phyloP scores from a whole-genome alignment of 1,140 invertebrate genomes.

The Orussus abietinus region DNA sequence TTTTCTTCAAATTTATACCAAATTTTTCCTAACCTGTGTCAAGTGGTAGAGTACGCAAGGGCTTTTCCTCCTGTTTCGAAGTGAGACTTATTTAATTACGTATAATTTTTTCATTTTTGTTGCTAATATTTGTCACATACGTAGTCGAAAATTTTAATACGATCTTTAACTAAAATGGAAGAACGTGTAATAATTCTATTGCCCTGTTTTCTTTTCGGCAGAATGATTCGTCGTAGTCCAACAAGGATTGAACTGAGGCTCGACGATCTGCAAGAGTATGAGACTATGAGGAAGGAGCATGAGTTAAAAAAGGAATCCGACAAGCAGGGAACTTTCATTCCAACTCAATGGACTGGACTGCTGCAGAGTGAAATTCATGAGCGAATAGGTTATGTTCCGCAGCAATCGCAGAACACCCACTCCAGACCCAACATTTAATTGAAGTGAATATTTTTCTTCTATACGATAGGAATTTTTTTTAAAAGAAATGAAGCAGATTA shows the following conservation, averaged over 20 bases:
- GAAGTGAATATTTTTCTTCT: conserved; percentile 6
- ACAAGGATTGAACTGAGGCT: conserved; percentile 74
- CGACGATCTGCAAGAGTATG: conserved; percentile 73
- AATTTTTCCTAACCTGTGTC: no score
- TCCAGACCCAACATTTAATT: conserved; percentile 38
- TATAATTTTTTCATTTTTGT: no score
- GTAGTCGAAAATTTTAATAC: no score
- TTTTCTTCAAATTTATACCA: conserved; percentile 3
- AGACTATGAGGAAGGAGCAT: conserved; percentile 55
- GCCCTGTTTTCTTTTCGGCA: conserved; percentile 23
- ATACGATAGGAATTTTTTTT: conserved; percentile 7
- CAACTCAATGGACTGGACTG: conserved; percentile 49
- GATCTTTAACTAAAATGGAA: no score
- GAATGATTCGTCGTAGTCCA: conserved; percentile 72
- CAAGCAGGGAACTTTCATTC: conserved; percentile 43
- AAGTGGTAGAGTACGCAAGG: no score
- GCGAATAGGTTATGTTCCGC: conserved; percentile 62
- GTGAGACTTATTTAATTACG: no score
- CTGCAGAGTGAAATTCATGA: conserved; percentile 61
- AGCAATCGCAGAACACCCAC: conserved; percentile 32
- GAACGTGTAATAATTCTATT: no score
- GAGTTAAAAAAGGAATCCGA: conserved; percentile 55
- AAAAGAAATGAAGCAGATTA: conserved; percentile 11
- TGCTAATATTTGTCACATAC: background rate
- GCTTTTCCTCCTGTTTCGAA: no score